Evolutionary conservation across 1,140 invertebrate species (phyloP), one percentile per base, ranked within the genome.

Genomic region (Drosophila kurseongensis): DNA sequence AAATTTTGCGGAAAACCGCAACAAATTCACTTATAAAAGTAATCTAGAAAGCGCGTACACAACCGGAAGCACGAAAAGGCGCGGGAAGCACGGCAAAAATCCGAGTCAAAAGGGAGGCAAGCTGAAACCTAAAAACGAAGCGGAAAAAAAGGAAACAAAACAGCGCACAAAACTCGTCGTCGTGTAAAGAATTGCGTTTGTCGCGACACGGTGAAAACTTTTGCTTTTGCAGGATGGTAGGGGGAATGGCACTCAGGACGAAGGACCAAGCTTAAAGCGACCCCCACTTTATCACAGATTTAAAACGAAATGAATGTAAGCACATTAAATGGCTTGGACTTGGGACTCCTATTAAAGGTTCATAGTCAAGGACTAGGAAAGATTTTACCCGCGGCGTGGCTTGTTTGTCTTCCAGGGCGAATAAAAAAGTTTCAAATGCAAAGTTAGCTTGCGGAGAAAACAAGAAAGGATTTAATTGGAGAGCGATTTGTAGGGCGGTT

Each of bases 21-120:
- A 89, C 84, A 89, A 89, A 89, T 89, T 89, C 84, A 89, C 84
- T 89, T 89, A 89, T 75, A 89, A 89, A 89, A 89, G 84, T 89
- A 89, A 89, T 89, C 84, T 89, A 84, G 85, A 89, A 89, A 89
- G 69, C 85, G 77, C 85, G 85, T 74, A 89, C 74, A 67, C 81
- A 89, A 88, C 84, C 82, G 84, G 84, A 89, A 88, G 84, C 80
- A 71, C 73, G 66, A 74, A 78, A 88, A 67, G 73, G 71, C 72
- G 69, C 54, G 42, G 48, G 23, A 45, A 73, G 67, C 13, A 59
- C 9, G 58, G 57, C 36, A 41, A 72, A 66, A 72, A 59, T 48
- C n/a, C 59, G 32, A 40, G 36, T 41, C 65, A 55, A 36, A 27
- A 54, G 8, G 29, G 38, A 27, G 14, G 29, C 9, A n/a, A 60